Evolutionary conservation across 2,888 invertebrate genomes (phyloP), one percentile per base, ranked within the genome.

Genomic region (Eupithecia vulgata): DNA sequence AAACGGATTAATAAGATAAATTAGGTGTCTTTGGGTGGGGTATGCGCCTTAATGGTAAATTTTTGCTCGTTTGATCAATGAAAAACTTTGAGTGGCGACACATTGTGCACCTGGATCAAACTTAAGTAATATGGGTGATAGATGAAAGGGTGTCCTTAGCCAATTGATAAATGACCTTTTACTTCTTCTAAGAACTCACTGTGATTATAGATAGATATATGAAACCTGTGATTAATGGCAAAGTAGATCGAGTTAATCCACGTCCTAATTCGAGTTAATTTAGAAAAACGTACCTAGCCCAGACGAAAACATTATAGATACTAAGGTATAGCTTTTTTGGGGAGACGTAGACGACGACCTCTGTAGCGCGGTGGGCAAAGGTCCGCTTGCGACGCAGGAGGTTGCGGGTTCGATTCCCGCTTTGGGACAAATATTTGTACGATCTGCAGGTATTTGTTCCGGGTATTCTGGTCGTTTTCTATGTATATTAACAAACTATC

Each of bases 221-320:
- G 30, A 30, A 30, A 30, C 30, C 64, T 62, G 64, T 64, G 64
- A 64, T 64, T 64, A 21, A 64, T 64, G n/a, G 7, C 21, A 35
- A 13, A 37, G 34, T 34, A 12, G 35, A 12, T 62, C n/a, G 62
- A 62, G 17, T 15, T 15, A 61, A 61, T n/a, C 6, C 30, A 25
- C 30, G 12, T 59, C 25, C 7, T 30, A 15, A 17, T 30, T 34
- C 15, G 17, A 61, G 59, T 34, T 61, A 12, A 52, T 5, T 21
- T 12, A 5, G 42, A 30, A 59, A 59, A 30, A 59, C 30, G 30
- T 15, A 59, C 30, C 15, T 15, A 59, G 12, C 25, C 10, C 0
- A 30, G 1, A n/a, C 5, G n/a, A 12, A 40, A 40, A 42, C 1
- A 0, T 10, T 8, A 0, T 57, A 13, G 12, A 57, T 13, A 40